Percentiles rank a stretch among this genome's conserved stretches.
These are phyloP conservation scores for Aphelenchoides fujianensis DNA, from an alignment of 1,140 invertebrate species.

Conservation along the genomic window DNA sequence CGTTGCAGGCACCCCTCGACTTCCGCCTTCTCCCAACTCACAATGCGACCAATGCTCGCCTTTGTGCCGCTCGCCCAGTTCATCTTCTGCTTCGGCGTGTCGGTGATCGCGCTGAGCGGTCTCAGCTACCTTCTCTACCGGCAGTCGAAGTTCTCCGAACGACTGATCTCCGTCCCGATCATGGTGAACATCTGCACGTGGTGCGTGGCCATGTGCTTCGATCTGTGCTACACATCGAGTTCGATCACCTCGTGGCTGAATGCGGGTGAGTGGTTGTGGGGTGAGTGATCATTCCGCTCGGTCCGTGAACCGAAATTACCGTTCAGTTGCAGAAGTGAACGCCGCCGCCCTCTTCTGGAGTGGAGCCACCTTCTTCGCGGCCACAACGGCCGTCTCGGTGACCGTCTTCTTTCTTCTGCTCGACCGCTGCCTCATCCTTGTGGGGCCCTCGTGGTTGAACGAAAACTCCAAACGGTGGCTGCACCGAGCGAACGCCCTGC, in stretches of 20 bases:
- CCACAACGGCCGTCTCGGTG: neutral
- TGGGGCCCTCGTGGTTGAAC: neutral
- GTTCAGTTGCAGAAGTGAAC: neutral
- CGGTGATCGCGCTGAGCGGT: neutral
- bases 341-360: neutral
- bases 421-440: constrained; percentile 1
- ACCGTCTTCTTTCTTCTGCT: constrained; percentile 8
- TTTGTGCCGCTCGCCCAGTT: neutral
- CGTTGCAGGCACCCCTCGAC: neutral
- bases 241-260: neutral
- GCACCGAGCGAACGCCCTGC: neutral
- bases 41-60: too few species aligned
- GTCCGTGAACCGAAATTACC: neutral
- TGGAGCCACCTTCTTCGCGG: neutral
- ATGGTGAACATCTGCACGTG: neutral
- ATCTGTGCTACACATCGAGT: neutral
- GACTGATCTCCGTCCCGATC: neutral
- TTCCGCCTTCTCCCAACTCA: too few species aligned
- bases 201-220: neutral
- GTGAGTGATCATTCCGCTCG: neutral
- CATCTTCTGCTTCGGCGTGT: neutral
- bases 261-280: neutral
- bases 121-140: neutral
- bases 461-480: neutral
- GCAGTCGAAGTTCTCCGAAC: neutral